Conservation (phyloP, 2,888 invertebrate species). For the Oligia fasciuncula region DNA sequence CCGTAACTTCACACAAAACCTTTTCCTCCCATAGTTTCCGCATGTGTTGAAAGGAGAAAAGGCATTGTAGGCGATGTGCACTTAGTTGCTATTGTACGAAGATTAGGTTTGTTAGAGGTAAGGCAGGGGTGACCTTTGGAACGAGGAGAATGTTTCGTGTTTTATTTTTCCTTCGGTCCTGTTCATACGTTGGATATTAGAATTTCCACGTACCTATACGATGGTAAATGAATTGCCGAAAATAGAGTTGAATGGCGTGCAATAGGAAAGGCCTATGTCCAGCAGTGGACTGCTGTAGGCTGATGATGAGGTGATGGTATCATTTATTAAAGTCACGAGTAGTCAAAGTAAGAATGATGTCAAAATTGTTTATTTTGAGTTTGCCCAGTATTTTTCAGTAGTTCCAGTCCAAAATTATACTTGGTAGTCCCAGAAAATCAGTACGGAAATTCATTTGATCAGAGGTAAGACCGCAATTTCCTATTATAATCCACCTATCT, state of each 20-base stretch:
- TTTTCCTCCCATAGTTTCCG: background rate
- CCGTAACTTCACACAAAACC: too few species aligned
- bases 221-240: background rate
- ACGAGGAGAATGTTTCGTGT: background rate
- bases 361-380: background rate
- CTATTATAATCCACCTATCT: background rate
- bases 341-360: background rate
- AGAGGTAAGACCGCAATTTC: background rate
- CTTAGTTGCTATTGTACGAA: constrained; percentile 11
- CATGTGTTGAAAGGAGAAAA: background rate
- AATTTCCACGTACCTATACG: too few species aligned
- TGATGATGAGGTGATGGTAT: background rate
- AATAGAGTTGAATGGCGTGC: background rate
- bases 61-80: background rate
- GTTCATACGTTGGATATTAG: background rate
- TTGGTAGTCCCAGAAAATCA: background rate
- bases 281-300: background rate
- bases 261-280: background rate
- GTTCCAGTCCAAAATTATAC: too few species aligned
- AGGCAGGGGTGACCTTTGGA: constrained; percentile 1
- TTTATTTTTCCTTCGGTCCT: constrained; percentile 4
- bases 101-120: constrained; percentile 4
- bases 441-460: too few species aligned
- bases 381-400: background rate
- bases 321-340: background rate